Percentiles rank a stretch among this genome's conserved stretches.
Conservation (phyloP, 1,140 invertebrate genomes). For the Anoplophora glabripennis region DNA sequence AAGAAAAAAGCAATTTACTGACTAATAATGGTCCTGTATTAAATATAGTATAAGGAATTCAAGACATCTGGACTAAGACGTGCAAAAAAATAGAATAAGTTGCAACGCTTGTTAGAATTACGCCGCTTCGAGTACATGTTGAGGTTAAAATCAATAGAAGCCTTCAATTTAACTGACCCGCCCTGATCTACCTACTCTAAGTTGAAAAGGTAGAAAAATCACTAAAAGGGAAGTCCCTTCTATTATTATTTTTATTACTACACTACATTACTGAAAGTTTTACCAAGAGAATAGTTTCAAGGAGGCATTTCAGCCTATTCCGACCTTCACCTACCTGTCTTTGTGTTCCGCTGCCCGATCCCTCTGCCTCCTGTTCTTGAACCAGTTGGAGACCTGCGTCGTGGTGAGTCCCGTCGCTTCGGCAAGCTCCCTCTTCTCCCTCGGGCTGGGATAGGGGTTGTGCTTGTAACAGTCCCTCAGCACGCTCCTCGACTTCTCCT, state of each 20-base stretch:
- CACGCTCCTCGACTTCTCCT: constrained; percentile 90
- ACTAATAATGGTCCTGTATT: background rate
- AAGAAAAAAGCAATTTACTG: background rate
- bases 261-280: too few relatives aligned
- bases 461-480: constrained; percentile 87
- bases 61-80: background rate
- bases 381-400: constrained; percentile 97
- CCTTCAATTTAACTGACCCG: too few relatives aligned
- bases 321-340: constrained; percentile 48
- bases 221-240: too few relatives aligned
- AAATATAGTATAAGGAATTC: background rate
- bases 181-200: too few relatives aligned
- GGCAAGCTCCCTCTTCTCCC: constrained; percentile 93
- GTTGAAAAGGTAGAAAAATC: too few relatives aligned
- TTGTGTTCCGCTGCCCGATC: constrained; percentile 92
- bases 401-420: constrained; percentile 96
- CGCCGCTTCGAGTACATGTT: too few relatives aligned
- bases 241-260: too few relatives aligned
- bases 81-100: too few relatives aligned
- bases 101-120: background rate
- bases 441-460: constrained; percentile 90
- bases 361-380: constrained; percentile 93
- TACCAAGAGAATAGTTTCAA: too few relatives aligned
- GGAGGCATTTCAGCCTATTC: too few relatives aligned
- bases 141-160: too few relatives aligned